A percentile compares a stretch with the other conserved stretches of the same genome.
Conservation (phyloP, 2,888 invertebrate species). For the Rotaria socialis region DNA sequence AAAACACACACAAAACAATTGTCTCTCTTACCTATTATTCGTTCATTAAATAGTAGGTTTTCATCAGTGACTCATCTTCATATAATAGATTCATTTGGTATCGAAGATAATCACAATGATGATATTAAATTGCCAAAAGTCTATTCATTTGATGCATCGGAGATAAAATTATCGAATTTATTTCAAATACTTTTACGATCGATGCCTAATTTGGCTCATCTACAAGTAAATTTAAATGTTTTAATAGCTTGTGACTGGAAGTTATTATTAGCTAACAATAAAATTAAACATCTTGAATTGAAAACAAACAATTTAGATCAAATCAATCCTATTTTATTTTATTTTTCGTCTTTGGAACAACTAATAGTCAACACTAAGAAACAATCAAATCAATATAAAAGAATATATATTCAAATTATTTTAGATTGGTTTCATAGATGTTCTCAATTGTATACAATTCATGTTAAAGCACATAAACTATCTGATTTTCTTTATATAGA, state of each 20-base stretch:
- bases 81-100: neutral
- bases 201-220: neutral
- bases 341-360: neutral
- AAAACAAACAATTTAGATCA: neutral
- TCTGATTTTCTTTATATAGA: neutral
- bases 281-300: neutral
- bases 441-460: neutral
- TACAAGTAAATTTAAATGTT: neutral
- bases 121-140: neutral
- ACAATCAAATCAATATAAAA: neutral
- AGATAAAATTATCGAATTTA: neutral
- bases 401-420: neutral
- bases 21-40: neutral
- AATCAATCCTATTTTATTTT: neutral
- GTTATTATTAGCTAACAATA: neutral
- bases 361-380: neutral
- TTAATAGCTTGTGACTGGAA: neutral
- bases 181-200: neutral
- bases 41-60: neutral
- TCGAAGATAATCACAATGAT: neutral
- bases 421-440: neutral
- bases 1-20: neutral
- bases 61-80: neutral
- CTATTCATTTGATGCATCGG: neutral
- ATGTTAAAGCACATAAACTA: neutral